Percentiles rank a stretch among this genome's conserved stretches.
phyloP scores from a whole-genome alignment of 1,140 invertebrate genomes.

The Ladona fulva region DNA sequence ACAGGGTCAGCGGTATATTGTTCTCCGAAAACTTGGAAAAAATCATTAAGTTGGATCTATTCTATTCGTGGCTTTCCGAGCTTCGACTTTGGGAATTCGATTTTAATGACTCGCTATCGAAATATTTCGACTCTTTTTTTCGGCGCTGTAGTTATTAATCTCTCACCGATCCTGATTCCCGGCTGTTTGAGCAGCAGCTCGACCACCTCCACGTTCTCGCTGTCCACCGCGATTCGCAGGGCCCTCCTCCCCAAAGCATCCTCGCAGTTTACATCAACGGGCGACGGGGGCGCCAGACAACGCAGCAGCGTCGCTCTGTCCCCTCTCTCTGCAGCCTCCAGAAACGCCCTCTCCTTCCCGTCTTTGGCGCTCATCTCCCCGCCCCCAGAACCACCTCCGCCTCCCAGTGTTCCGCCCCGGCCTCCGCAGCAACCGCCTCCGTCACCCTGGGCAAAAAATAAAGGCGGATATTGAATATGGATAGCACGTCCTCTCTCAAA shows the following conservation, averaged over 20 bases:
- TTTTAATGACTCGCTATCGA: too few relatives aligned
- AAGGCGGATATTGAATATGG: background rate
- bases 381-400: background rate
- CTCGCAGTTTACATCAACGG: slow-evolving; percentile 48
- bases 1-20: too few relatives aligned
- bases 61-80: too few relatives aligned
- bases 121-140: too few relatives aligned
- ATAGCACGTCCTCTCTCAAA: too few relatives aligned
- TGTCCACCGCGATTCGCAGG: slow-evolving; percentile 43
- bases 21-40: too few relatives aligned
- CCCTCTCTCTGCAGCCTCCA: slow-evolving; percentile 47
- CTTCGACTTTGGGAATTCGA: too few relatives aligned
- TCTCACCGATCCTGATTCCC: slow-evolving; percentile 35
- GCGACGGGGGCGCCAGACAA: slow-evolving; percentile 37
- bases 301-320: slow-evolving; percentile 43
- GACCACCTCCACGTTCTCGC: slow-evolving; percentile 41
- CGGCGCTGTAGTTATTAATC: too few relatives aligned
- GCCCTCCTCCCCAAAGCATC: slow-evolving; percentile 47
- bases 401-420: background rate
- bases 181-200: slow-evolving; percentile 39
- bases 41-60: too few relatives aligned
- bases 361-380: slow-evolving; percentile 23
- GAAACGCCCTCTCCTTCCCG: slow-evolving; percentile 39
- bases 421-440: background rate
- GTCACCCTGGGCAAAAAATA: background rate